These are phyloP conservation scores for Erpornis zantholeuca DNA, from an alignment of 2,113 vertebrate species.

Conservation along the genomic window DNA sequence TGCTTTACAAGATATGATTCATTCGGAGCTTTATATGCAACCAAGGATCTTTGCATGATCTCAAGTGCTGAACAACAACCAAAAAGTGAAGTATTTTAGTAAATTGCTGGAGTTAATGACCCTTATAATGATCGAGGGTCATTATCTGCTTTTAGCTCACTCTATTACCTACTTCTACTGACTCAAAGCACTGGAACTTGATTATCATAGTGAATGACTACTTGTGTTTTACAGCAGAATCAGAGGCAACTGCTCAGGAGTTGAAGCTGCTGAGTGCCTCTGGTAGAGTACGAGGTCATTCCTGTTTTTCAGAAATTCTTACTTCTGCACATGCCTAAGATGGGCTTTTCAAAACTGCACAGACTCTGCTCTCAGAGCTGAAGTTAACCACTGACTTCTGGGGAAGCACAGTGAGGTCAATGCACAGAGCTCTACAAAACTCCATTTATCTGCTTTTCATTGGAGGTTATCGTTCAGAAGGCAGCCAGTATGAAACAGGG, in stretches of 20 bases:
- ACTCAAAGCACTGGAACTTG: background rate
- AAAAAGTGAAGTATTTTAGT: background rate
- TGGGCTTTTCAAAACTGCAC: background rate
- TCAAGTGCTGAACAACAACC: background rate
- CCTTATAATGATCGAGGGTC: background rate
- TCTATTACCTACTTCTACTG: background rate
- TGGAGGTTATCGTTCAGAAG: background rate
- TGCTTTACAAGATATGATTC: background rate
- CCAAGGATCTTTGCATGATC: background rate
- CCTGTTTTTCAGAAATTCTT: background rate
- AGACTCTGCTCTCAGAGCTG: background rate
- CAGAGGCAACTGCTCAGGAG: background rate
- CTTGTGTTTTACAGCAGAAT: background rate
- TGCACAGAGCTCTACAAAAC: background rate
- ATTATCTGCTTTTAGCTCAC: background rate
- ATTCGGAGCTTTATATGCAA: background rate
- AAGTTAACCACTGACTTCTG: background rate
- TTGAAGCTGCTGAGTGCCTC: background rate
- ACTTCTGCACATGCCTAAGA: background rate
- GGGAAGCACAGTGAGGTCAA: background rate
- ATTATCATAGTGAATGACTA: background rate
- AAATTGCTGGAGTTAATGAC: constrained; percentile 23
- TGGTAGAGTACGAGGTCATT: background rate
- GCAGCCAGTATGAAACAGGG: background rate
- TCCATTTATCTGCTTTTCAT: background rate